These are phyloP conservation scores for Caenorhabditis inopinata DNA, from an alignment of 1,140 invertebrate genomes.

Conservation along the genomic window DNA sequence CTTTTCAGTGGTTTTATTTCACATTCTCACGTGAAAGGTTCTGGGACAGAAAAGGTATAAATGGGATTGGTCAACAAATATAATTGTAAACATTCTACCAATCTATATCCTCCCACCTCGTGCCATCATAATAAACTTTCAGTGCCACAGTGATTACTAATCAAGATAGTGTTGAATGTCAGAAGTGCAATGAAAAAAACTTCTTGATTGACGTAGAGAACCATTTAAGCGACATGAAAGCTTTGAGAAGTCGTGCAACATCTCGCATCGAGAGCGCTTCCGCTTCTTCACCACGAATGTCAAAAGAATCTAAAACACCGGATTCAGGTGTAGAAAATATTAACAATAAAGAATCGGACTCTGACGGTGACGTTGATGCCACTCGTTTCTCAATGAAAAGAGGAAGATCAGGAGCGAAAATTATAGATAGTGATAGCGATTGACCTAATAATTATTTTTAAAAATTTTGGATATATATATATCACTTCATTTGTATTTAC, in stretches of 20 bases:
- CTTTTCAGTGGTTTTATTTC: no score
- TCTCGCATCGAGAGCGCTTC: background rate
- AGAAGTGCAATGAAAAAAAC: background rate
- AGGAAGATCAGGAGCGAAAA: background rate
- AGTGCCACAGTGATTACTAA: background rate
- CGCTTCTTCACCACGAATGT: background rate
- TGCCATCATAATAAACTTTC: background rate
- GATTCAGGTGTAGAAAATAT: background rate
- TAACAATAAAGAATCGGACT: background rate
- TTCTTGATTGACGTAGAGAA: background rate
- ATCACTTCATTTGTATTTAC: no score
- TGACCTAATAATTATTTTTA: no score
- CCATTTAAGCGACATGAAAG: background rate
- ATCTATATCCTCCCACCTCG: no score
- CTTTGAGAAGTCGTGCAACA: background rate
- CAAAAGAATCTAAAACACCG: background rate
- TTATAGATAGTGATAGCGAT: background rate
- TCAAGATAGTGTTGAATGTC: background rate
- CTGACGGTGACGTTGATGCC: background rate
- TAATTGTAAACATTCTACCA: no score
- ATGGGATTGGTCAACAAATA: no score
- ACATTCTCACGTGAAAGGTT: no score
- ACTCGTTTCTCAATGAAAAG: no score
- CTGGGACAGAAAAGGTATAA: no score
- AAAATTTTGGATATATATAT: no score